phyloP scores from a whole-genome alignment of 2,113 vertebrate species.

The Stigmatopora argus region DNA sequence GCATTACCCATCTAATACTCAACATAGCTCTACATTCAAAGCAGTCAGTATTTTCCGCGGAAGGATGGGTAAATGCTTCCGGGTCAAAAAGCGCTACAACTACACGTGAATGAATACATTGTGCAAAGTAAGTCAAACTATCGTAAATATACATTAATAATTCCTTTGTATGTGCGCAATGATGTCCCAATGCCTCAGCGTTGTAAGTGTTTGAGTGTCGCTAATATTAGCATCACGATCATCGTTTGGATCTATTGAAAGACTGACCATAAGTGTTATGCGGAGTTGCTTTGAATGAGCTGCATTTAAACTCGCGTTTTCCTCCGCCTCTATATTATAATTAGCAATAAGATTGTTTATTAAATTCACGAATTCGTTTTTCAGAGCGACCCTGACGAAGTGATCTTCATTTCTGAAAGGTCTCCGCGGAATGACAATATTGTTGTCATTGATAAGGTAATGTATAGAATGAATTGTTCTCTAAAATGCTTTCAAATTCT shows the following conservation, averaged over 20 bases:
- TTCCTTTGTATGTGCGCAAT: neutral
- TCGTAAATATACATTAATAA: no score
- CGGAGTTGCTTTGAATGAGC: no score
- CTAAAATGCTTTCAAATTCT: neutral
- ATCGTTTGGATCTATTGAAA: neutral
- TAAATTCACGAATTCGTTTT: constrained; percentile 15
- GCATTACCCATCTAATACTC: no score
- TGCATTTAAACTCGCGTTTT: no score
- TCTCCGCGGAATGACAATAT: neutral
- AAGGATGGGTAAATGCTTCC: constrained; percentile 37
- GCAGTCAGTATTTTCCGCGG: neutral
- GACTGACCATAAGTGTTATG: neutral
- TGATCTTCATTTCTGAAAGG: constrained; percentile 44
- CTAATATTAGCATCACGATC: neutral
- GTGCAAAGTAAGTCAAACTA: constrained; percentile 35
- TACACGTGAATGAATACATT: constrained; percentile 40
- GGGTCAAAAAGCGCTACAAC: neutral
- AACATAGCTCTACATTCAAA: no score
- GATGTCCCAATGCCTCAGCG: neutral
- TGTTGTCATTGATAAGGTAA: constrained; percentile 31
- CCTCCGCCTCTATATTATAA: neutral
- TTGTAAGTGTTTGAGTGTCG: neutral
- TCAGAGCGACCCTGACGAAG: constrained; percentile 37
- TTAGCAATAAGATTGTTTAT: neutral
- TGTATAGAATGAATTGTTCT: neutral